Conservation (phyloP, 2,888 invertebrate genomes). For the Volucella bombylans region DNA sequence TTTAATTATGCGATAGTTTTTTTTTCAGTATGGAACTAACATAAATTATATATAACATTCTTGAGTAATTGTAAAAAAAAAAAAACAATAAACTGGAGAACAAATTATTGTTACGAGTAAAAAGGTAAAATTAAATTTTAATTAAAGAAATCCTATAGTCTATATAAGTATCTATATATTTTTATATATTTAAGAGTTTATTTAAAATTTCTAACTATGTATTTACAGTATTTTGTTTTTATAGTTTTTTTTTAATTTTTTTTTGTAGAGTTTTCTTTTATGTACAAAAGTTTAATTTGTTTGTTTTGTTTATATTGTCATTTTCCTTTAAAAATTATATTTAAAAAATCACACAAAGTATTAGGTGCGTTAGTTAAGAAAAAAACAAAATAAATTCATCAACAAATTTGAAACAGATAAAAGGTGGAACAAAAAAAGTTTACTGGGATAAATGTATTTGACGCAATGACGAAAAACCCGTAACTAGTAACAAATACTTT, state of each 20-base stretch:
- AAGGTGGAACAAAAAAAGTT: conserved; percentile 19
- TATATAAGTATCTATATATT: conserved; percentile 45
- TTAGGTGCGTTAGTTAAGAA: no score
- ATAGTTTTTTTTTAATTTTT: conserved; percentile 59
- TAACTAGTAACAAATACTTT: no score
- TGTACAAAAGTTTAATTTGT: conserved; percentile 54
- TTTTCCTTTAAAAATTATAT: conserved; percentile 46
- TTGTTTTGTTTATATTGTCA: conserved; percentile 64
- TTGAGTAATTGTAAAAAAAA: conserved; percentile 14
- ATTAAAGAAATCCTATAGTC: conserved; percentile 22
- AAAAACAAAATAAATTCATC: conserved; percentile 6
- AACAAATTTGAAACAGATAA: conserved; percentile 13
- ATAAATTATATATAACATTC: neutral
- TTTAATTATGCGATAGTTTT: conserved; percentile 37
- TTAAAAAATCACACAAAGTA: neutral
- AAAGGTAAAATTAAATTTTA: conserved; percentile 20
- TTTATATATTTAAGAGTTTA: conserved; percentile 56
- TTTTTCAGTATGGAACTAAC: neutral
- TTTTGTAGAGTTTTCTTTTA: conserved; percentile 60
- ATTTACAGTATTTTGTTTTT: conserved; percentile 67
- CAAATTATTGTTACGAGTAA: neutral
- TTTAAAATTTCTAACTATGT: conserved; percentile 69
- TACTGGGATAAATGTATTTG: neutral
- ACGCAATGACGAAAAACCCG: no score
- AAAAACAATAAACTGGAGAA: conserved; percentile 9